These are phyloP conservation scores for Neoaliturus tenellus DNA, from an alignment of 2,888 invertebrate species.

Conservation along the genomic window DNA sequence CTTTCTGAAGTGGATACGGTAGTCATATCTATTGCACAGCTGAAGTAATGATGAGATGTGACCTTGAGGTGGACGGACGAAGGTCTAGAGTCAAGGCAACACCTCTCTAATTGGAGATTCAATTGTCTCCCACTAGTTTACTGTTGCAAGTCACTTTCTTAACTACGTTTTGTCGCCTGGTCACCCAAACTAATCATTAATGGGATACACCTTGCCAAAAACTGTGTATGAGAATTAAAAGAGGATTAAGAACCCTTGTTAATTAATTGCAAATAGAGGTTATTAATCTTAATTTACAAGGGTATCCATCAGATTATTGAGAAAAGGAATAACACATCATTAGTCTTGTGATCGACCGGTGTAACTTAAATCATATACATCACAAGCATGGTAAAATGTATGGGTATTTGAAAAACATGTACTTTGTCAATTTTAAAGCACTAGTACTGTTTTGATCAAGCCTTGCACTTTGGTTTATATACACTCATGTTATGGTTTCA, in stretches of 20 bases:
- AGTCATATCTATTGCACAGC: too few species aligned
- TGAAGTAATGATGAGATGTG: too few species aligned
- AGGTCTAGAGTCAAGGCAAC: slow-evolving; percentile 13
- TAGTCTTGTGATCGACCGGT: too few species aligned
- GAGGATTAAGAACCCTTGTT: background rate
- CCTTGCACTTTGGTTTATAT: too few species aligned
- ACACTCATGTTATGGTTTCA: too few species aligned
- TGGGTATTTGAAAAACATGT: too few species aligned
- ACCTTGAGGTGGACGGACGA: background rate
- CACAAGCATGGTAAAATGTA: too few species aligned
- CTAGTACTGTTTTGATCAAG: too few species aligned
- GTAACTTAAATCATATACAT: too few species aligned
- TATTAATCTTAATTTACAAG: background rate
- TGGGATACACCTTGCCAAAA: background rate
- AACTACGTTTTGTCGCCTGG: background rate
- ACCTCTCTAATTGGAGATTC: background rate
- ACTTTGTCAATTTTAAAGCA: too few species aligned
- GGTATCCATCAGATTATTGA: background rate
- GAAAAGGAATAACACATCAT: too few species aligned
- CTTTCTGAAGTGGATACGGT: too few species aligned
- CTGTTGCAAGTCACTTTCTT: slow-evolving; percentile 7
- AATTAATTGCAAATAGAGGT: background rate
- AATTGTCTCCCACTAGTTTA: slow-evolving; percentile 8
- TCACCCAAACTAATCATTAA: background rate
- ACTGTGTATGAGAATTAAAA: background rate